Conservation (phyloP, 2,888 invertebrate genomes). For the Idaea straminata region DNA sequence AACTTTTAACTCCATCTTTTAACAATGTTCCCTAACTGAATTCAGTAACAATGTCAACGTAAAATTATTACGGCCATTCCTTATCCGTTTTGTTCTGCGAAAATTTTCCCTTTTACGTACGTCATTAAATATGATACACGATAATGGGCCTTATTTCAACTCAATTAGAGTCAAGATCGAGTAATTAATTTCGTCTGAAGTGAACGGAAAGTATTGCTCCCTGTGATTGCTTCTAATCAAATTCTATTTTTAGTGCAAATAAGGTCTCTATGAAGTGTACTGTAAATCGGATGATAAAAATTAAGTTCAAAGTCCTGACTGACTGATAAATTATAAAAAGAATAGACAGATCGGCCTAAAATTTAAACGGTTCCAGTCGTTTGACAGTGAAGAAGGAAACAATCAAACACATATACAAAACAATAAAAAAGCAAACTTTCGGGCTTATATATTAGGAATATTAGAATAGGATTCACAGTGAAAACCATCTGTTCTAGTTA, state of each 20-base stretch:
- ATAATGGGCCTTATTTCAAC: conserved; percentile 1
- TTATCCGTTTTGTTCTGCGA: neutral
- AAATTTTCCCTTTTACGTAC: neutral
- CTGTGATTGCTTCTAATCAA: neutral
- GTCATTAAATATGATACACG: neutral
- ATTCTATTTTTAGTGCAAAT: neutral
- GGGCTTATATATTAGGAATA: no score
- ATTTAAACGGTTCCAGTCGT: no score
- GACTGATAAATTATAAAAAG: no score
- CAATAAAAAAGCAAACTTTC: no score
- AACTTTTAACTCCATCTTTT: conserved; percentile 1
- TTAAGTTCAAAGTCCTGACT: no score
- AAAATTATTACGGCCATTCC: neutral
- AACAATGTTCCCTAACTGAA: neutral
- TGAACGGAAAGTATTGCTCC: neutral
- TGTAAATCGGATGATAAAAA: no score
- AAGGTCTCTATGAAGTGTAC: no score
- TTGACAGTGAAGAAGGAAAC: no score
- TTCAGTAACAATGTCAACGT: neutral
- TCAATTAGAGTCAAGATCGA: neutral
- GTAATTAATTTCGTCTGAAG: neutral
- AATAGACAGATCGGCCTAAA: no score
- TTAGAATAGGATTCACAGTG: no score
- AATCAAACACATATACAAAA: no score
- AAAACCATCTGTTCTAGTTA: no score